A percentile compares a stretch with the other conserved stretches of the same genome.
Conservation (phyloP, 2,797 vertebrate species). For the Lateolabrax maculatus region DNA sequence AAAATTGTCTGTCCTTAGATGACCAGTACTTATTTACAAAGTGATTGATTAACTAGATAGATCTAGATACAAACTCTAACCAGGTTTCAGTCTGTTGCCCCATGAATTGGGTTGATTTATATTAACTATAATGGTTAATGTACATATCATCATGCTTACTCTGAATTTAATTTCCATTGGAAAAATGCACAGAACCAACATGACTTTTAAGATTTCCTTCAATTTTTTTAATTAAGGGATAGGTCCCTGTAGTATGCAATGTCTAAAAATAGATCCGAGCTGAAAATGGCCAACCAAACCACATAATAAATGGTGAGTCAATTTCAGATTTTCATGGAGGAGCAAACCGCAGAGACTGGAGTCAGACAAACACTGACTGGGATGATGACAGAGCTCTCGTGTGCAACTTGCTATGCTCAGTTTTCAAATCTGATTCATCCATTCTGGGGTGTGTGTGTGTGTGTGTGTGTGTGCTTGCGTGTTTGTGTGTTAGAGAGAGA, state of each 20-base stretch:
- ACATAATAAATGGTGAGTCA: constrained; percentile 52
- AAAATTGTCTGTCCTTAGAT: constrained; percentile 18
- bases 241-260: background rate
- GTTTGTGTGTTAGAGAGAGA: constrained; percentile 1
- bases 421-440: constrained; percentile 64
- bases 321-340: constrained; percentile 52
- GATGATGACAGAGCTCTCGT: constrained; percentile 63
- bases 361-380: constrained; percentile 49
- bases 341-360: constrained; percentile 51
- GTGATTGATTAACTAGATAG: background rate
- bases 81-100: background rate
- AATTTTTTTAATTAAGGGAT: constrained; percentile 12
- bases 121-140: background rate
- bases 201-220: background rate
- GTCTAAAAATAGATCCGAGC: constrained; percentile 46
- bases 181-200: background rate
- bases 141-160: background rate
- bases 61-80: background rate
- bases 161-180: background rate
- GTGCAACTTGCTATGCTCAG: constrained; percentile 46
- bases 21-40: constrained; percentile 13
- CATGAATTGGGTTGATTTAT: background rate
- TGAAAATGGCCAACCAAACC: constrained; percentile 43
- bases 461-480: constrained; percentile 5
- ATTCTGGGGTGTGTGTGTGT: constrained; percentile 24